Conservation (phyloP, 2,797 vertebrate genomes). For the Gambelia wislizenii region DNA sequence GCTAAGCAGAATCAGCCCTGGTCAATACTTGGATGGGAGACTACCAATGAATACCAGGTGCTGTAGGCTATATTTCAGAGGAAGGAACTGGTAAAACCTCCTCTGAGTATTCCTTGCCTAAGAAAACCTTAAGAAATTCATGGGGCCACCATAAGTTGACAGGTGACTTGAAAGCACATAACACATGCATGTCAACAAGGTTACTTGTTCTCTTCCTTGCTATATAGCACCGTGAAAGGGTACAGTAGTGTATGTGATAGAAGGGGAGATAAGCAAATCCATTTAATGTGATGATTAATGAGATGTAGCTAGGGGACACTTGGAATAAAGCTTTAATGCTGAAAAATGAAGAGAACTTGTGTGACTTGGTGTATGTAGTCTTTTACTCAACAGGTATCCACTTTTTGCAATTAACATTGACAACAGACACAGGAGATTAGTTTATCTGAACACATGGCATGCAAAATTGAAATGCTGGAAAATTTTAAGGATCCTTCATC, state of each 20-base stretch:
- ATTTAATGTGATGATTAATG: slow-evolving; percentile 17
- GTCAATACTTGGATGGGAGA: too few species aligned
- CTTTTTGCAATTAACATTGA: background rate
- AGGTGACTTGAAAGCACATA: too few species aligned
- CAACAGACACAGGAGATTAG: background rate
- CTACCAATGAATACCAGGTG: too few species aligned
- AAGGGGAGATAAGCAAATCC: background rate
- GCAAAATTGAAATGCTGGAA: background rate
- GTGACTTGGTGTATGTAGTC: background rate
- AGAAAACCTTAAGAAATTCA: too few species aligned
- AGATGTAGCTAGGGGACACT: background rate
- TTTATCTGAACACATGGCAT: background rate
- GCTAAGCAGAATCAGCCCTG: too few species aligned
- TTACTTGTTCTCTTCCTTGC: background rate
- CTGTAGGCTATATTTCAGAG: too few species aligned
- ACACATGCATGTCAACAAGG: background rate
- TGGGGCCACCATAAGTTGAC: too few species aligned
- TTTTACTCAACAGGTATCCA: background rate
- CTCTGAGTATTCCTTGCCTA: too few species aligned
- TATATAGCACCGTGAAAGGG: background rate
- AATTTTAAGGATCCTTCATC: background rate
- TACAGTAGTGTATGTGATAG: background rate
- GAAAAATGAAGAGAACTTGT: slow-evolving; percentile 16
- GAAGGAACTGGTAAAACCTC: too few species aligned
- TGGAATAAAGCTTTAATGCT: slow-evolving; percentile 14